Conservation (phyloP, 2,888 invertebrate species). For the Uropetala carovei region DNA sequence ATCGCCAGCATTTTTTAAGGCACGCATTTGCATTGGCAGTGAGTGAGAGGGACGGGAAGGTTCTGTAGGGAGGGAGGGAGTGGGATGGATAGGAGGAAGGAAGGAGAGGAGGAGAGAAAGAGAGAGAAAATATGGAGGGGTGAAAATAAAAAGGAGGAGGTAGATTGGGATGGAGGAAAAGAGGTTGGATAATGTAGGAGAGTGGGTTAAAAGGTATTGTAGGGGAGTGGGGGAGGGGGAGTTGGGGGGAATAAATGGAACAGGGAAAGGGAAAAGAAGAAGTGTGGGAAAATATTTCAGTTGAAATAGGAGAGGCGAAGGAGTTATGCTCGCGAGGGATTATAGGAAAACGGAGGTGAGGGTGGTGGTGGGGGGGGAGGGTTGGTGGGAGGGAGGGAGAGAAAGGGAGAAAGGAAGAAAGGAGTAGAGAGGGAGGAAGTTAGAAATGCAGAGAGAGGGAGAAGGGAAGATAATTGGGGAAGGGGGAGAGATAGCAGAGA, state of each 20-base stretch:
- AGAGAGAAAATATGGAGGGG: background rate
- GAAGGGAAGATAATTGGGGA: too few relatives aligned
- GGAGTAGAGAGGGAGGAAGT: background rate
- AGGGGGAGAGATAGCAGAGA: too few relatives aligned
- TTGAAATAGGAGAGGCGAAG: too few relatives aligned
- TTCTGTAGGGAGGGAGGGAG: background rate
- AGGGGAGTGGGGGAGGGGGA: background rate
- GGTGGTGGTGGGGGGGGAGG: too few relatives aligned
- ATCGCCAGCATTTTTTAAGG: constrained; percentile 45
- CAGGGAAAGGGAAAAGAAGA: too few relatives aligned
- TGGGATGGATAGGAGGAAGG: background rate
- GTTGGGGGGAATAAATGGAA: background rate
- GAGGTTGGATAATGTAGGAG: background rate
- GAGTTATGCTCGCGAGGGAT: too few relatives aligned
- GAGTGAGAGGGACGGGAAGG: background rate
- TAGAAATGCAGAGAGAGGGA: background rate
- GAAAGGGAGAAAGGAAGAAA: too few relatives aligned
- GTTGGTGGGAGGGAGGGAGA: too few relatives aligned
- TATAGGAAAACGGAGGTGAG: too few relatives aligned
- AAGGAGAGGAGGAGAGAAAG: background rate
- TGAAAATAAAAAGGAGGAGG: background rate
- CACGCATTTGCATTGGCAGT: constrained; percentile 34
- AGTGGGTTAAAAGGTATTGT: too few relatives aligned
- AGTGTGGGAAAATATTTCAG: too few relatives aligned
- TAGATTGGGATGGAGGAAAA: background rate